phyloP scores from a whole-genome alignment of 2,113 vertebrate genomes.

The Orthonyx spaldingii region DNA sequence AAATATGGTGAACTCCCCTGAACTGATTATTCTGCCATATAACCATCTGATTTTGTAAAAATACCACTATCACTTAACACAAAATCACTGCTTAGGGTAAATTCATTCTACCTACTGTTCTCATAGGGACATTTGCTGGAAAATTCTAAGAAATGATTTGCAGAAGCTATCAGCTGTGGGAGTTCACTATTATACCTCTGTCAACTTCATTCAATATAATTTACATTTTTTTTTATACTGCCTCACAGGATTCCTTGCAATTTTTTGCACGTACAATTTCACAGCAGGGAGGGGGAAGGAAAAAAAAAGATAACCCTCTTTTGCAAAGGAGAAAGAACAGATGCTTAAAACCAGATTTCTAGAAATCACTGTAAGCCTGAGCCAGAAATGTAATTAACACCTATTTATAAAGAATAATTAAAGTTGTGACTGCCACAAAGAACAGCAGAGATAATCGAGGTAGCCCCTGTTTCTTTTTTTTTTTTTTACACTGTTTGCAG shows the following conservation, averaged over 20 bases:
- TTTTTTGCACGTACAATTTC: conserved; percentile 74
- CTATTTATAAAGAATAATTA: conserved; percentile 86
- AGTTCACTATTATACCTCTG: conserved; percentile 75
- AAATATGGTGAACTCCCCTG: conserved; percentile 50
- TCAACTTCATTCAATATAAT: conserved; percentile 78
- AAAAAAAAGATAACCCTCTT: conserved; percentile 54
- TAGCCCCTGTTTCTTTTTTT: conserved; percentile 61
- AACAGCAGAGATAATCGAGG: conserved; percentile 80
- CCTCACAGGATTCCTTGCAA: conserved; percentile 72
- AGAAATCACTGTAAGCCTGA: conserved; percentile 76
- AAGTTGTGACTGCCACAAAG: conserved; percentile 82
- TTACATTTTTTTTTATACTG: conserved; percentile 71
- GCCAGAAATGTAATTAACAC: conserved; percentile 84
- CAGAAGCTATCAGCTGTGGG: conserved; percentile 71
- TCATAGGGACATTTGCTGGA: conserved; percentile 71
- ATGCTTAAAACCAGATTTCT: conserved; percentile 81
- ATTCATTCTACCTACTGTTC: conserved; percentile 70
- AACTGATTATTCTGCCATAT: conserved; percentile 60
- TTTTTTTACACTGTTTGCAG: conserved; percentile 78
- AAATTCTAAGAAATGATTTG: conserved; percentile 74
- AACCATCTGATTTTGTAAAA: conserved; percentile 63
- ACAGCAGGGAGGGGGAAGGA: conserved; percentile 57
- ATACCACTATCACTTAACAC: conserved; percentile 65
- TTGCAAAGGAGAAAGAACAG: conserved; percentile 70
- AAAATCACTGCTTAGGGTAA: conserved; percentile 70